phyloP scores from a whole-genome alignment of 2,888 invertebrate species.

The Lobophora halterata region DNA sequence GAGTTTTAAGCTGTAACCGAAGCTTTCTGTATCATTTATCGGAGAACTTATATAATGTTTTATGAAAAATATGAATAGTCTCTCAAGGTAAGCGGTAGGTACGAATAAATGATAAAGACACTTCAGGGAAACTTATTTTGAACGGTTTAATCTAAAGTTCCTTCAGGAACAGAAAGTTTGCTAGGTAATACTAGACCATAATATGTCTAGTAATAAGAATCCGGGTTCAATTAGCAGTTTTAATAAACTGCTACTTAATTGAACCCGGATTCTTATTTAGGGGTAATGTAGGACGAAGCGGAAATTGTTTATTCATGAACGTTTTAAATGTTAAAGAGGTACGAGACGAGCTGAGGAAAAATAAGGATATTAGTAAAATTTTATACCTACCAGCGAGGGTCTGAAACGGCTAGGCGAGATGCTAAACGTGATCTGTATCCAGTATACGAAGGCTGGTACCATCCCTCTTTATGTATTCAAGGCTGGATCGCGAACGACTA shows the following conservation, averaged over 20 bases:
- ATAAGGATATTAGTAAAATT: conserved; percentile 26
- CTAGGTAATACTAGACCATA: no score
- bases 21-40: no score
- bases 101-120: no score
- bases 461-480: conserved; percentile 46
- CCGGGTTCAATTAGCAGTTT: no score
- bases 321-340: conserved; percentile 41
- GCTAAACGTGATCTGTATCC: conserved; percentile 39
- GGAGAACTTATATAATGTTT: no score
- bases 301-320: conserved; percentile 49
- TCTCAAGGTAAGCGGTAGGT: no score
- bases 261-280: conserved; percentile 39
- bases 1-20: no score
- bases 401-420: conserved; percentile 27
- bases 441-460: conserved; percentile 29
- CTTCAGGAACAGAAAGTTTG: no score
- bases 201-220: no score
- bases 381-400: conserved; percentile 20
- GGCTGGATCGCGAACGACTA: conserved; percentile 23
- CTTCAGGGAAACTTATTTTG: no score
- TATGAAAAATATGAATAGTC: no score
- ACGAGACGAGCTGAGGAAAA: conserved; percentile 23
- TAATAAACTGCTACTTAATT: conserved; percentile 39
- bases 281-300: conserved; percentile 33
- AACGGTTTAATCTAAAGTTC: no score